A percentile compares a stretch with the other conserved stretches of the same genome.
These are phyloP conservation scores for Drosophila pruinosa DNA, from an alignment of 1,140 invertebrate species.

Conservation along the genomic window DNA sequence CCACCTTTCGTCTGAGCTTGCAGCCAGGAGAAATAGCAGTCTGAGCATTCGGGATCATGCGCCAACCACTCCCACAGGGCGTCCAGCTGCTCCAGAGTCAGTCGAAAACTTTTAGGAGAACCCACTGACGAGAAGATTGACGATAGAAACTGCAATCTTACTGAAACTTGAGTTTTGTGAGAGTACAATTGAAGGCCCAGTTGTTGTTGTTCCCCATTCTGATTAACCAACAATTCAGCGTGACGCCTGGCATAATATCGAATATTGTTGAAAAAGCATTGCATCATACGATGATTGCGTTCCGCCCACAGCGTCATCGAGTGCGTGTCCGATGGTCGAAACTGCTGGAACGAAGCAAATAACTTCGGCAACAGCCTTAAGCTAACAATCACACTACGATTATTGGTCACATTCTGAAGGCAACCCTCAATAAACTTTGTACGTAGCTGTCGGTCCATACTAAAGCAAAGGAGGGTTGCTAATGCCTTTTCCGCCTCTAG, in stretches of 20 bases:
- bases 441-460: slow-evolving; percentile 92
- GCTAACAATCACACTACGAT: slow-evolving; percentile 94
- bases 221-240: slow-evolving; percentile 56
- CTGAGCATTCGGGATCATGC: slow-evolving; percentile 90
- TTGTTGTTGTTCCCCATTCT: slow-evolving; percentile 66
- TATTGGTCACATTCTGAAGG: slow-evolving; percentile 93
- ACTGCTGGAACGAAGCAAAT: slow-evolving; percentile 95
- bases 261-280: slow-evolving; percentile 94
- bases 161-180: slow-evolving; percentile 95
- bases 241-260: slow-evolving; percentile 85
- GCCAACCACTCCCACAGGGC: slow-evolving; percentile 95
- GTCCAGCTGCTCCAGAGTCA: slow-evolving; percentile 95
- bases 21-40: slow-evolving; percentile 96
- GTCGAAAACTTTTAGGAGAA: slow-evolving; percentile 93
- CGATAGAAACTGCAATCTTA: slow-evolving; percentile 94
- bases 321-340: slow-evolving; percentile 91
- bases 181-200: slow-evolving; percentile 86
- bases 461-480: slow-evolving; percentile 94
- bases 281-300: slow-evolving; percentile 94
- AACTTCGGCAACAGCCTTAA: slow-evolving; percentile 94
- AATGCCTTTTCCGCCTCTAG: slow-evolving; percentile 95
- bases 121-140: slow-evolving; percentile 95
- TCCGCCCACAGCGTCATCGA: slow-evolving; percentile 95
- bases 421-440: slow-evolving; percentile 98
- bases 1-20: slow-evolving; percentile 93